These are phyloP conservation scores for Eretmochelys imbricata DNA, from an alignment of 2,113 vertebrate species.

Conservation along the genomic window DNA sequence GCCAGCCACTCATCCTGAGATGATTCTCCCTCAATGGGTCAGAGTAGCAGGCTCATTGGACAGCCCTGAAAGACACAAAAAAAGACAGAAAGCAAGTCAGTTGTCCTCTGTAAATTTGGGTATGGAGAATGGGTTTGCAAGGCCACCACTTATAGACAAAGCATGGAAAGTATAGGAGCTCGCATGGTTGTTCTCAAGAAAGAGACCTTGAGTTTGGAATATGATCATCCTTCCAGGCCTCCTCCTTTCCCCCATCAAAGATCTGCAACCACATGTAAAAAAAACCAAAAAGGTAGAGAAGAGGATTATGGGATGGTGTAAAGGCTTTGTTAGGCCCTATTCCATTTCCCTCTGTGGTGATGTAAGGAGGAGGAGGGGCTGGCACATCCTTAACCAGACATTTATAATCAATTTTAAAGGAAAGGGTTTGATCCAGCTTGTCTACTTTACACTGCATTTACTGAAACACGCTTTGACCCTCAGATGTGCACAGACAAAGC, in stretches of 20 bases:
- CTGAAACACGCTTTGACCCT: background rate
- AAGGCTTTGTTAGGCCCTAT: background rate
- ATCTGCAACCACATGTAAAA: background rate
- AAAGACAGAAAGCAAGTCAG: background rate
- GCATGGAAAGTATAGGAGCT: background rate
- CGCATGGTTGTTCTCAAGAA: background rate
- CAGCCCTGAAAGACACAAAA: background rate
- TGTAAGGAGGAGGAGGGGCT: background rate
- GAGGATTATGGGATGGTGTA: background rate
- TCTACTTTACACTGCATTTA: accelerated
- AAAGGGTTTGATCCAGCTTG: accelerated
- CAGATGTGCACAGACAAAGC: accelerated
- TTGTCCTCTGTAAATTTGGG: background rate
- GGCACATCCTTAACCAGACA: accelerated
- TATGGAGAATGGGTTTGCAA: background rate
- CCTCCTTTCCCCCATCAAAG: background rate
- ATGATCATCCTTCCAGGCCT: background rate
- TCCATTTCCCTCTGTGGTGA: background rate
- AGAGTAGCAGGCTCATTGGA: background rate
- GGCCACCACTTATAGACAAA: background rate
- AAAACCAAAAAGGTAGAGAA: background rate
- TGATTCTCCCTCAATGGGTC: background rate
- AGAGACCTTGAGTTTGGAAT: background rate
- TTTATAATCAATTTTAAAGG: background rate
- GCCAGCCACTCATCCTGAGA: background rate